A percentile compares a stretch with the other conserved stretches of the same genome.
Evolutionary conservation across 2,797 vertebrate genomes (phyloP).

Genomic region (Peromyscus melanophrys): DNA sequence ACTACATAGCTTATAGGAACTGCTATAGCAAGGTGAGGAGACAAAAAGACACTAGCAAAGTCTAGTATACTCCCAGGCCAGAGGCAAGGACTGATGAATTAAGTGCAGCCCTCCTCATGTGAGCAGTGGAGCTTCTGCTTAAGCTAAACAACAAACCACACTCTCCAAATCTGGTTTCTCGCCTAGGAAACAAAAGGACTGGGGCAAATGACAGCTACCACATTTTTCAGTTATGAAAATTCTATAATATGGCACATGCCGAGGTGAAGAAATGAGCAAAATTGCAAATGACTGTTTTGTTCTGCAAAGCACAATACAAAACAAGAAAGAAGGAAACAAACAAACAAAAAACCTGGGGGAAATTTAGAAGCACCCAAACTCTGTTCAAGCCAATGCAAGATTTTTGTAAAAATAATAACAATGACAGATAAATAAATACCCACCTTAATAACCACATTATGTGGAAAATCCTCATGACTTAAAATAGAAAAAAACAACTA

Average conservation of each 20-base stretch:
- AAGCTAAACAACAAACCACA: conserved; percentile 31
- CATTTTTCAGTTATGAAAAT: conserved; percentile 46
- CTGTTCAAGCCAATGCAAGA: not conserved
- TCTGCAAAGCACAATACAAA: conserved; percentile 51
- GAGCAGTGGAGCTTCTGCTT: conserved; percentile 18
- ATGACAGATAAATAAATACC: not conserved
- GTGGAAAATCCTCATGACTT: conserved; percentile 49
- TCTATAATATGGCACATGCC: not conserved
- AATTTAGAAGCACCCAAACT: conserved; percentile 32
- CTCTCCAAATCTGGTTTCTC: not conserved
- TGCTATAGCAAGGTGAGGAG: not conserved
- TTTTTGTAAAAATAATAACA: conserved; percentile 37
- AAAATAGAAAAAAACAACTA: conserved; percentile 4
- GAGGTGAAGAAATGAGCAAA: conserved; percentile 34
- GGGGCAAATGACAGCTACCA: not conserved
- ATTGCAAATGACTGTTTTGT: not conserved
- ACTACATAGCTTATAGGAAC: not conserved
- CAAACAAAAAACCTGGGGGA: not conserved
- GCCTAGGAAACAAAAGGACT: conserved; percentile 24
- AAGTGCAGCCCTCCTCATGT: not conserved
- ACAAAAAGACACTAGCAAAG: not conserved
- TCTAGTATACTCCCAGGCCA: not conserved
- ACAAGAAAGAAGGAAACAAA: not conserved
- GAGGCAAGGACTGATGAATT: not conserved
- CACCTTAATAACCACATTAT: not conserved